Base-by-base conservation (phyloP, 1,140 invertebrate species). In the Pogonognathellus flavescens region DNA sequence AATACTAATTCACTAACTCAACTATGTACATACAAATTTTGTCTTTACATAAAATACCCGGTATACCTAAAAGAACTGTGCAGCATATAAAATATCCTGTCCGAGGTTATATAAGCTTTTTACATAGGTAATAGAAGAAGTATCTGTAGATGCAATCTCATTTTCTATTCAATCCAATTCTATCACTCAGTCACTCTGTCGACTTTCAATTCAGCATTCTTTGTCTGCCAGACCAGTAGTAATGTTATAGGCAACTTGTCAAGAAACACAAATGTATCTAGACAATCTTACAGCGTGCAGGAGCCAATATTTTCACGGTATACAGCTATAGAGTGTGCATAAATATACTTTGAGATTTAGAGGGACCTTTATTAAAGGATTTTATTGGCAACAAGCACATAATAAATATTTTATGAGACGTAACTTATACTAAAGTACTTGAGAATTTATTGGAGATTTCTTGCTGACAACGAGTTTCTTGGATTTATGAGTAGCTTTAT, bases 321-420 rank as follows among this genome's bases (percentile, higher is more conserved):
- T n/a, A n/a, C n/a, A n/a, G n/a, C n/a, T 66, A 66, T 7, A 66
- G 14, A 25, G 62, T 55, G 16, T 55, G 53, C 31, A 41, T 41
- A 55, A 14, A 16, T 66, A 66, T 66, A 76, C 4, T 50, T 31
- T 49, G n/a, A 76, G 70, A 31, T 76, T 10, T 76, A 76, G n/a
- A n/a, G 16, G 70, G n/a, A 50, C 41, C 70, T 76, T 76, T 76
- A 76, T 76, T 49, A 76, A 76, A 76, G 70, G 11, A 76, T 76
- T 76, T 76, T 76, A 76, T 76, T 76, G 70, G 41, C 31, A 49
- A 76, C 25, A 76, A 76, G 70, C 70, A 76, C 70, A 76, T 50
- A 76, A 76, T 76, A 76, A 76, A 76, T 76, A 76, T 76, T 76
- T 76, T 76, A 76, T 50, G 70, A 76, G 31, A 76, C 25, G 70